phyloP scores from a whole-genome alignment of 2,797 vertebrate species.

The Mormyrus proboscirostris region DNA sequence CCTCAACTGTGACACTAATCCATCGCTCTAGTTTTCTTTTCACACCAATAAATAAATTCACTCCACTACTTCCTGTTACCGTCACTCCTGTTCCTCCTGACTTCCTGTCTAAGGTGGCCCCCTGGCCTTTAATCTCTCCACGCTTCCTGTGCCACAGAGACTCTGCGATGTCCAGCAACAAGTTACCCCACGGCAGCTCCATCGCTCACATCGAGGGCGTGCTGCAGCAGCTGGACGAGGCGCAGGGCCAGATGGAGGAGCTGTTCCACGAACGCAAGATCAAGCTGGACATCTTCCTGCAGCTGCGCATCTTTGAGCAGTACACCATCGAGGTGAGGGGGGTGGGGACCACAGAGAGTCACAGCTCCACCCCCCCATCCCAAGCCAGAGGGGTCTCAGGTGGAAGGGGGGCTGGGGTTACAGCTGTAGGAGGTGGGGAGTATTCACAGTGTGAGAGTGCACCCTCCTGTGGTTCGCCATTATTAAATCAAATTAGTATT shows the following conservation, averaged over 20 bases:
- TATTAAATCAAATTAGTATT: not conserved
- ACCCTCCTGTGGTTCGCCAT: not conserved
- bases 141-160: constrained; percentile 57
- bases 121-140: not conserved
- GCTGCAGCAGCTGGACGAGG: constrained; percentile 90
- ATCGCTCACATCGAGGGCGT: constrained; percentile 92
- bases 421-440: not conserved
- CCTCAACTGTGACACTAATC: not conserved
- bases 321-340: constrained; percentile 68
- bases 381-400: not conserved
- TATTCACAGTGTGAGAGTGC: not conserved
- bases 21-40: not conserved
- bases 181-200: constrained; percentile 86
- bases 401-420: not conserved
- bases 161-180: constrained; percentile 75
- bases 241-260: constrained; percentile 93
- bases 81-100: not conserved
- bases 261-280: constrained; percentile 93
- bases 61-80: not conserved
- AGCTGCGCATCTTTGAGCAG: constrained; percentile 93
- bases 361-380: not conserved
- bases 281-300: constrained; percentile 88
- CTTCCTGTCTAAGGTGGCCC: not conserved
- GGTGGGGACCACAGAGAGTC: constrained; percentile 38
- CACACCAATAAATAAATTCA: not conserved